Percentiles rank a stretch among this genome's conserved stretches.
Evolutionary conservation across 2,888 invertebrate genomes (phyloP).

Genomic region (Tetheella fluctuosa): DNA sequence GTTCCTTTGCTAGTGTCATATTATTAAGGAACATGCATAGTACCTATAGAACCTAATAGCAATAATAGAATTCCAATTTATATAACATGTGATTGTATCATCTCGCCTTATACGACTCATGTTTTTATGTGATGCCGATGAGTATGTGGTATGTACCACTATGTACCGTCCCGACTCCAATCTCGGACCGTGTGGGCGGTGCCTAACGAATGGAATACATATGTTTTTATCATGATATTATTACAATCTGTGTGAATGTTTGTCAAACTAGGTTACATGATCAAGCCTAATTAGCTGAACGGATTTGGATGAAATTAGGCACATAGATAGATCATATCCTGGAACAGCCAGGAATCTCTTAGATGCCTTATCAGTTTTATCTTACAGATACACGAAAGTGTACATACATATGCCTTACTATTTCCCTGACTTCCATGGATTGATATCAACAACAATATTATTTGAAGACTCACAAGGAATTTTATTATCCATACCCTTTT

Average conservation of each 20-base stretch:
- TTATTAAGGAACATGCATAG: too few species aligned
- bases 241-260: too few species aligned
- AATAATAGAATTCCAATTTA: slow-evolving; percentile 29
- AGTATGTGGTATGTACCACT: slow-evolving; percentile 4
- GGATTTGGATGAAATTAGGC: too few species aligned
- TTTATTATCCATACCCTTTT: neutral
- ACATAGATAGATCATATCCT: too few species aligned
- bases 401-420: too few species aligned
- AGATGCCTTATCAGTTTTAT: too few species aligned
- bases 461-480: neutral
- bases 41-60: neutral
- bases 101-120: slow-evolving; percentile 33
- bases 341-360: too few species aligned
- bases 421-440: neutral
- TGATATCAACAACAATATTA: neutral
- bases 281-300: too few species aligned
- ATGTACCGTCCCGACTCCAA: slow-evolving; percentile 15
- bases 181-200: slow-evolving; percentile 27
- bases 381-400: too few species aligned
- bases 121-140: slow-evolving; percentile 28
- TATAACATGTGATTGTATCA: slow-evolving; percentile 39
- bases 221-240: slow-evolving; percentile 20
- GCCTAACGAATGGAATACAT: slow-evolving; percentile 27
- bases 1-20: too few species aligned
- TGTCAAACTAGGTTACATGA: too few species aligned